Conservation (phyloP, 2,888 invertebrate species). For the Stegophylla sp. region DNA sequence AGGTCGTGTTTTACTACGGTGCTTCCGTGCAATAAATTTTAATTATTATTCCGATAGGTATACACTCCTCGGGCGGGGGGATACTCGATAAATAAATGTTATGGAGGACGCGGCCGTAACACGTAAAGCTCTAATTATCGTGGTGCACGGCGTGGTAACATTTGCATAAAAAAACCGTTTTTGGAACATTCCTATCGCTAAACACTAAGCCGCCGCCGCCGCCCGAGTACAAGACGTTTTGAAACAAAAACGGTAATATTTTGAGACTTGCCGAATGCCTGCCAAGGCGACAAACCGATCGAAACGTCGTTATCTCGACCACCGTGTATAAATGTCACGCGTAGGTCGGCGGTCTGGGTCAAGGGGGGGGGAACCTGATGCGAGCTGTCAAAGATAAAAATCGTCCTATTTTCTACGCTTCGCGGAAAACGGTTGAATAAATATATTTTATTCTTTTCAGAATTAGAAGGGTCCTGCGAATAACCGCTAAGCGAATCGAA, state of each 20-base stretch:
- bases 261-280: not conserved
- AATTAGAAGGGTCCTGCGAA: too few species aligned
- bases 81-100: conserved; percentile 10
- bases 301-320: not conserved
- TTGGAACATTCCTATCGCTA: not conserved
- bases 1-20: not conserved
- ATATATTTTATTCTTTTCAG: too few species aligned
- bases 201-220: too few species aligned
- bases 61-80: too few species aligned
- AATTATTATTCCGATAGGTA: conserved; percentile 6
- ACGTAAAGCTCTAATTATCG: conserved; percentile 22
- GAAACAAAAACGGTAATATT: not conserved
- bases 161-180: conserved; percentile 9
- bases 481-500: too few species aligned
- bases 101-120: not conserved
- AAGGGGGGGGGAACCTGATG: too few species aligned
- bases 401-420: too few species aligned
- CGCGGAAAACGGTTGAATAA: too few species aligned
- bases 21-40: not conserved
- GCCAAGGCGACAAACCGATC: not conserved
- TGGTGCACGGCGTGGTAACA: not conserved
- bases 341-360: too few species aligned
- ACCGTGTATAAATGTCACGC: too few species aligned
- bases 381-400: too few species aligned
- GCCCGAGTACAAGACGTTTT: not conserved